Conservation (phyloP, 2,797 vertebrate species). For the Scyliorhinus canicula region DNA sequence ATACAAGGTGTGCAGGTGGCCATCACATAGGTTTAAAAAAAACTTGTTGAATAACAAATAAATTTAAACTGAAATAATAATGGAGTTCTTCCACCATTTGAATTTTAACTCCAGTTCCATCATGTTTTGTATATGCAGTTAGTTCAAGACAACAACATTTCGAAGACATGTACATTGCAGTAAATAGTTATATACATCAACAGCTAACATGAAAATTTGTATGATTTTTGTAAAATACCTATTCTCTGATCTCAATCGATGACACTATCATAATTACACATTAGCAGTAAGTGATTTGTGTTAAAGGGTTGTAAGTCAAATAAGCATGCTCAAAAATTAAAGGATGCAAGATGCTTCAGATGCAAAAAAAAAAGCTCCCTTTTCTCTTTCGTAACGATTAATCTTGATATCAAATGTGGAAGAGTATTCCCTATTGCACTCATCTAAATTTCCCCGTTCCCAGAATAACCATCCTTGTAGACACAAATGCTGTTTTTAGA, state of each 20-base stretch:
- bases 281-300: not conserved
- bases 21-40: no score
- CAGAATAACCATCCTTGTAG: not conserved
- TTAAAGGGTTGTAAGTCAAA: not conserved
- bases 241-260: not conserved
- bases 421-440: not conserved
- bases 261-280: not conserved
- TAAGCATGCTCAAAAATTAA: not conserved
- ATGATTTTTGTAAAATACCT: not conserved
- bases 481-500: not conserved
- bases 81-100: not conserved
- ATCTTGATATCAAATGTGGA: not conserved
- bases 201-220: not conserved
- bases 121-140: not conserved
- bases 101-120: not conserved
- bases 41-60: no score
- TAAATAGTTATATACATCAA: not conserved
- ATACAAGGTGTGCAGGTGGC: no score
- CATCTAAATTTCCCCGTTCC: conserved; percentile 6
- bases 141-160: not conserved
- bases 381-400: not conserved
- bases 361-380: not conserved
- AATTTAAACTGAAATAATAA: no score
- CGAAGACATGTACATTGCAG: not conserved
- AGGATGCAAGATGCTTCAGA: not conserved